Conservation (phyloP, 2,113 vertebrate species). For the Mobula birostris region DNA sequence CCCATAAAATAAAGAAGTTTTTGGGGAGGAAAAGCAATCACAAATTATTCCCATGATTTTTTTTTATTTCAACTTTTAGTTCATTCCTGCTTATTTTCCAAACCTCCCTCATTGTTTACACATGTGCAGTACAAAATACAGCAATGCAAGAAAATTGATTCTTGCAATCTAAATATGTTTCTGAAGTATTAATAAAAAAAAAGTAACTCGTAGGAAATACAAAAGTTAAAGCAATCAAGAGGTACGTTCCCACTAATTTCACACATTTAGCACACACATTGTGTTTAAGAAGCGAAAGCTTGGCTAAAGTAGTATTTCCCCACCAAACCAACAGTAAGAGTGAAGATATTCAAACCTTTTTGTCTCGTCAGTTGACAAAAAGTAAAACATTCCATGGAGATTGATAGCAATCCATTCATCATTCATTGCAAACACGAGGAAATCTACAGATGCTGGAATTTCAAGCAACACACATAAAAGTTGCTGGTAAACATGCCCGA, state of each 20-base stretch:
- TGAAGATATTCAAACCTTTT: too few species aligned
- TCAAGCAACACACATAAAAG: too few species aligned
- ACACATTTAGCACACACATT: background rate
- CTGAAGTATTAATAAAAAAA: background rate
- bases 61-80: background rate
- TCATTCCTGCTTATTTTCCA: background rate
- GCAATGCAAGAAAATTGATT: background rate
- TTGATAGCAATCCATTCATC: too few species aligned
- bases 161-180: too few species aligned
- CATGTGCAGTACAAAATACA: background rate
- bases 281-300: background rate
- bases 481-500: too few species aligned
- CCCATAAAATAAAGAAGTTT: too few species aligned
- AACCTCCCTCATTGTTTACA: background rate
- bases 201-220: background rate
- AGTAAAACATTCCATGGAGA: too few species aligned
- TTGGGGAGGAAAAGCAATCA: too few species aligned
- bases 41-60: background rate
- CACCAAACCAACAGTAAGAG: too few species aligned
- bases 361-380: too few species aligned
- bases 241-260: background rate
- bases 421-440: too few species aligned
- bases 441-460: too few species aligned
- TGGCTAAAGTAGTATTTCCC: background rate
- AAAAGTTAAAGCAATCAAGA: constrained; percentile 8